Evolutionary conservation across 2,888 invertebrate species (phyloP).

Genomic region (Automeris io): DNA sequence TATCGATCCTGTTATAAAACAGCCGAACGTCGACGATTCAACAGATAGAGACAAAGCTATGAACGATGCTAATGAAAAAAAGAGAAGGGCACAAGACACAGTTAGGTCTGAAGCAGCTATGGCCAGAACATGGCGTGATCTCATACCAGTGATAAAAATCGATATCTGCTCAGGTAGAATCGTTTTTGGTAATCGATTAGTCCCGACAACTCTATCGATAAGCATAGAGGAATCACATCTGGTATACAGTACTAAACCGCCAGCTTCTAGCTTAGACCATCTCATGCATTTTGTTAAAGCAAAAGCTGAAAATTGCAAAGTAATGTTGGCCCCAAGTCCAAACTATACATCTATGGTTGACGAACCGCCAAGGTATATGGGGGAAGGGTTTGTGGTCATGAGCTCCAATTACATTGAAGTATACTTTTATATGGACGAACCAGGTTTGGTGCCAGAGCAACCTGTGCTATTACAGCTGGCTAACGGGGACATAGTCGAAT

Average conservation of each 20-base stretch:
- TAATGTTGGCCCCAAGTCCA: constrained; percentile 96
- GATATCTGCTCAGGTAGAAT: constrained; percentile 94
- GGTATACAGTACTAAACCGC: constrained; percentile 96
- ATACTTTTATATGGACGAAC: constrained; percentile 98
- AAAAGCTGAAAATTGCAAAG: constrained; percentile 96
- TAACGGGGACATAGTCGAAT: constrained; percentile 95
- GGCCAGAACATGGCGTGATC: constrained; percentile 94
- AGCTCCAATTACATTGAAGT: constrained; percentile 96
- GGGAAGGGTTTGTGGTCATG: constrained; percentile 97
- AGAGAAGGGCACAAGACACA: constrained; percentile 66
- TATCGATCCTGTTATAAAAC: constrained; percentile 86
- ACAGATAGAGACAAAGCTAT: constrained; percentile 76
- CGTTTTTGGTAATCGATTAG: constrained; percentile 95
- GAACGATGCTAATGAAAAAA: constrained; percentile 79
- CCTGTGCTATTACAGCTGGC: constrained; percentile 92
- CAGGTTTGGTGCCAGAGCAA: constrained; percentile 93
- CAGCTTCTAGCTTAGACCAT: constrained; percentile 93
- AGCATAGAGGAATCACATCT: constrained; percentile 96
- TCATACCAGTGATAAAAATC: constrained; percentile 97
- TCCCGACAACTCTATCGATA: constrained; percentile 94
- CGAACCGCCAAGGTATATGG: constrained; percentile 97
- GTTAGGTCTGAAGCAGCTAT: constrained; percentile 87
- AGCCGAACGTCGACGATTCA: constrained; percentile 76
- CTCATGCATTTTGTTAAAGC: constrained; percentile 98
- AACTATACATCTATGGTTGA: constrained; percentile 95